Evolutionary conservation across 2,888 invertebrate species (phyloP), one percentile per base, ranked within the genome.

Genomic region (Hydriomena furcata): DNA sequence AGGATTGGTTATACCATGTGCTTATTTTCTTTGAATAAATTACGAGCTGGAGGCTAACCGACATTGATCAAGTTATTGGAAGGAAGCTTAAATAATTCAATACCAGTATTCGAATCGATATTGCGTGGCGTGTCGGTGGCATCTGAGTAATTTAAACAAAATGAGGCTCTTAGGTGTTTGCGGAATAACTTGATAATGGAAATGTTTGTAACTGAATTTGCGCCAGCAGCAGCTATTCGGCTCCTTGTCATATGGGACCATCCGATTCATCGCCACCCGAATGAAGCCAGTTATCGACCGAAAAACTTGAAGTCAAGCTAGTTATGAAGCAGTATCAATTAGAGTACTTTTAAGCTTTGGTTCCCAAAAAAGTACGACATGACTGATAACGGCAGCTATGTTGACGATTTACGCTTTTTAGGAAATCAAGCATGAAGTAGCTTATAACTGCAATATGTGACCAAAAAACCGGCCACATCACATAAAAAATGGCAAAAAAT

Each of bases 81-180:
- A 13, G 13, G 21, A 30, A 35, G 28, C 31, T 41, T 31, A 34
- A 45, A 53, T 37, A 41, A 36, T 47, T 47, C 6, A 51, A 46
- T 35, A 28, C 7, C 7, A 25, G 12, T 24, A 30, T 34, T 38
- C 10, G 7, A 38, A 54, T 46, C 50, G 46, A 47, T 51, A 47
- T 13, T 17, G 30, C 28, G 4, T 8, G 6, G 43, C 28, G 10
- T 36, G 23, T 27, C 35, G n/a, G 6, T 17, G 42, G 6, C 21
- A 30, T 27, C 40, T 12, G 34, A 32, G 13, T 10, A 21, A 41
- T 40, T 35, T n/a, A 27, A 25, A 32, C 24, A 3, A 23, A 42
- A 36, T 43, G 7, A 37, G 11, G 28, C 25, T 23, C 36, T 42
- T 27, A 21, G 17, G 23, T 36, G 36, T 30, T 30, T 30, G 23